phyloP scores from a whole-genome alignment of 2,113 vertebrate genomes.

The Salvator merianae region DNA sequence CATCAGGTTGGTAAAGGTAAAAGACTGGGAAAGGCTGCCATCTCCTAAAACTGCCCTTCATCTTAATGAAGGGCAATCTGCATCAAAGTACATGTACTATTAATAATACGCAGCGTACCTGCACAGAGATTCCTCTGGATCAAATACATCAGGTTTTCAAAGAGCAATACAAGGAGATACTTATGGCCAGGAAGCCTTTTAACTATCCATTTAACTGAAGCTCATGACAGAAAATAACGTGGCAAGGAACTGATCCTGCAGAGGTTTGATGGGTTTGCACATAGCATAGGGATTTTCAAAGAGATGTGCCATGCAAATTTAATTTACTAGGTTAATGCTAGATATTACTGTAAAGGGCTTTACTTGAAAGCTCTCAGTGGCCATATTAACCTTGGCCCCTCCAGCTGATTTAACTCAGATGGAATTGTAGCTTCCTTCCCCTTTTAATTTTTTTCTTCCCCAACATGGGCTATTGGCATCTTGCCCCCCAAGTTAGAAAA shows the following conservation, averaged over 20 bases:
- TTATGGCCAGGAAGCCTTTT: slow-evolving; percentile 8
- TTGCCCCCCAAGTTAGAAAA: not conserved
- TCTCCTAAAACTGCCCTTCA: not conserved
- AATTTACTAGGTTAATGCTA: slow-evolving; percentile 40
- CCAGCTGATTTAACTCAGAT: slow-evolving; percentile 31
- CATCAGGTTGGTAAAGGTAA: no score
- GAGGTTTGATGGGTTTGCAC: slow-evolving; percentile 27
- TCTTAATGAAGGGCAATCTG: not conserved
- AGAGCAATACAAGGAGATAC: not conserved
- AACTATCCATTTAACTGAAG: slow-evolving; percentile 32
- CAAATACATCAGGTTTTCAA: slow-evolving; percentile 3
- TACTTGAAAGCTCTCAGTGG: slow-evolving; percentile 36
- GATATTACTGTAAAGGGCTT: slow-evolving; percentile 36
- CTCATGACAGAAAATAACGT: slow-evolving; percentile 33
- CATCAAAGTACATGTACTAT: not conserved
- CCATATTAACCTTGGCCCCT: slow-evolving; percentile 36
- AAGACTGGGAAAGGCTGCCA: no score
- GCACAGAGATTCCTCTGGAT: not conserved
- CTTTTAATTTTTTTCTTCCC: no score
- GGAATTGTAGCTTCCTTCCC: not conserved
- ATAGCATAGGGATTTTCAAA: slow-evolving; percentile 29
- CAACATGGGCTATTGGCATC: not conserved
- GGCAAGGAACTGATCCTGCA: slow-evolving; percentile 26
- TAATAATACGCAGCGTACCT: not conserved
- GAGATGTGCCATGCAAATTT: slow-evolving; percentile 35